Evolutionary conservation across 2,113 vertebrate species (phyloP), one percentile per base, ranked within the genome.

Genomic region (Lonchura striata): DNA sequence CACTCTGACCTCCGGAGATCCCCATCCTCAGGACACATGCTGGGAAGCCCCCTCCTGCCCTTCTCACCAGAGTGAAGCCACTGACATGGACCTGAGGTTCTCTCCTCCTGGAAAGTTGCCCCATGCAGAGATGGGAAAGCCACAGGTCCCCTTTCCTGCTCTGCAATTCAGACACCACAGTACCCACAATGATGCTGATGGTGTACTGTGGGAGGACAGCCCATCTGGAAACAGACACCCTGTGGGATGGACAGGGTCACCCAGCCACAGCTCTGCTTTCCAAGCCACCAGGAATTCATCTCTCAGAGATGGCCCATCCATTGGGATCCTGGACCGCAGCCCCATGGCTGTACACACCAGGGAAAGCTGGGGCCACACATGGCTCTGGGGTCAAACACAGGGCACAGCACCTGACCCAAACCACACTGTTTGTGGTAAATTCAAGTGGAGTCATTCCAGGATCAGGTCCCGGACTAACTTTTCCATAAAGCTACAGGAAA

Each of bases 101-200:
- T 54, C 44, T 31, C 13, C 21, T 11, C n/a, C 69, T 2, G 5
- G 33, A 25, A 81, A 59, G 63, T 4, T 71, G 70, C 11, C 57
- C 28, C 49, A 19, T 0, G 3, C 5, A 33, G 33, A 57, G 30
- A 46, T 1, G 7, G 13, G 39, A 50, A 54, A 76, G 61, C 39
- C 57, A 50, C 0, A 0, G 35, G 5, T 10, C 4, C 35, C 52
- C 27, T 15, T 79, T 56, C 27, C 54, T 0, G 0, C 68, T 64
- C 33, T 1, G 1, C 35, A 35, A 0, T 23, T 75, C 4, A 7
- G 28, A 71, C n/a, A 30, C 19, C 1, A 1, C 5, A 4, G 68
- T 8, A 39, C 27, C n/a, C 2, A 2, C 69, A 74, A 11, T 0
- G 0, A 47, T 68, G n/a, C 57, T 0, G 0, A 10, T 0, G 1